Evolutionary conservation across 1,140 invertebrate species (phyloP).

Genomic region (Elysia chlorotica): DNA sequence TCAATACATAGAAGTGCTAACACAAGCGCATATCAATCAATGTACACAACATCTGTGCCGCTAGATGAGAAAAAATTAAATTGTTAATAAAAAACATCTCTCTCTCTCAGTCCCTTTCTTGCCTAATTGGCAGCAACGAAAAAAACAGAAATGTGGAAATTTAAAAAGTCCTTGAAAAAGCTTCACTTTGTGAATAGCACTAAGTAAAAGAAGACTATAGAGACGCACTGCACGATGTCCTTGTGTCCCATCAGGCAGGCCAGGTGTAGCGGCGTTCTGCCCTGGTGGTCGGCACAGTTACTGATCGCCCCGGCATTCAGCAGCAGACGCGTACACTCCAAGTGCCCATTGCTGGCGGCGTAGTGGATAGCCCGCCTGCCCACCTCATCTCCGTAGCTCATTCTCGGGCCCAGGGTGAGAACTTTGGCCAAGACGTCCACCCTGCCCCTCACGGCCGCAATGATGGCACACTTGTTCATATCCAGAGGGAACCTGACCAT

Average conservation of each 20-base stretch:
- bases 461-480: constrained; percentile 1
- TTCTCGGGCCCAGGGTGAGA: constrained; percentile 1
- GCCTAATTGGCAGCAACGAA: too few species aligned
- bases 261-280: constrained; percentile 1
- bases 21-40: too few species aligned
- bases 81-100: too few species aligned
- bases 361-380: constrained; percentile 18
- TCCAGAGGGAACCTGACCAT: constrained; percentile 15
- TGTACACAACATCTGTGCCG: too few species aligned
- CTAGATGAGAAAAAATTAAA: too few species aligned
- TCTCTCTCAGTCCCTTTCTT: too few species aligned
- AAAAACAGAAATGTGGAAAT: too few species aligned
- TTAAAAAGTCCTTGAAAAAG: too few species aligned
- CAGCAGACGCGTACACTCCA: constrained; percentile 8
- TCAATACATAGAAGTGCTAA: too few species aligned
- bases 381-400: neutral
- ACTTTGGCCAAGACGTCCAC: constrained; percentile 1
- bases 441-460: constrained; percentile 1
- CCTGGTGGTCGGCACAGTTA: constrained; percentile 9
- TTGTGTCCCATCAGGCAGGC: constrained; percentile 12
- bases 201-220: too few species aligned
- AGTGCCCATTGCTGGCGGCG: constrained; percentile 18
- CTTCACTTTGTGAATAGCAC: too few species aligned
- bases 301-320: constrained; percentile 18
- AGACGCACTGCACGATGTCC: too few species aligned